Base-by-base conservation (phyloP, 92 coral and sea anemone genomes). In the Epizoanthus ramosus region DNA sequence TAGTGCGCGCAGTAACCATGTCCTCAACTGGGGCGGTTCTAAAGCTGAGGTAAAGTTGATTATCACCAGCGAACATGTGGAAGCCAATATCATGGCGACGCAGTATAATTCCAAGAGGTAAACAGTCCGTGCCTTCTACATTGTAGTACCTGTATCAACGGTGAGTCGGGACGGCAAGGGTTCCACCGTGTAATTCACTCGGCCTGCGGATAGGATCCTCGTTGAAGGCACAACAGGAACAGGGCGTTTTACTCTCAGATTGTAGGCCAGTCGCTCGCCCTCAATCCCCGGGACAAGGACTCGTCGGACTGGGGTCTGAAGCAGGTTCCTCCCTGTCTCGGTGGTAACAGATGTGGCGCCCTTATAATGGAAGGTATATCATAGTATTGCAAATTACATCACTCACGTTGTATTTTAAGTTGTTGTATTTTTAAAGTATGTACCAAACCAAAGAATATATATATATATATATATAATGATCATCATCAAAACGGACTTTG, bases 181-280 rank as follows among this genome's bases (percentile, higher is more conserved):
- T 17, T 77, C 82, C 71, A 77, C 82, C 8, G 61, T 37, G 22
- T 77, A 61, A 52, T 61, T 77, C 1, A 47, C 41, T 41, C 69
- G 70, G 25, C 52, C 82, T 3, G 71, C 57, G 28, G 37, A 60
- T 77, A 3, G 63, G 69, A 59, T 65, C 24, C 68, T 61, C 63
- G 82, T 6, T 15, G 39, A 10, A 35, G 82, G 71, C 43, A 63
- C 71, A 15, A 15, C 35, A 14, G 80, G 22, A 2, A 75, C 53
- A 61, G 82, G 58, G 14, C 82, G 71, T 24, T 77, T 77, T 60
- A 77, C 63, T 7, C 60, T 61, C 82, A 77, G 71, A 21, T 77
- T 77, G 25, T 77, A 77, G 22, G 82, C 82, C 58, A 77, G 57
- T 17, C 82, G n/a, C 47, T 77, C 82, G 23, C 82, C 82, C 52